Conservation (phyloP, 2,113 vertebrate species). For the Spheniscus mendiculus region DNA sequence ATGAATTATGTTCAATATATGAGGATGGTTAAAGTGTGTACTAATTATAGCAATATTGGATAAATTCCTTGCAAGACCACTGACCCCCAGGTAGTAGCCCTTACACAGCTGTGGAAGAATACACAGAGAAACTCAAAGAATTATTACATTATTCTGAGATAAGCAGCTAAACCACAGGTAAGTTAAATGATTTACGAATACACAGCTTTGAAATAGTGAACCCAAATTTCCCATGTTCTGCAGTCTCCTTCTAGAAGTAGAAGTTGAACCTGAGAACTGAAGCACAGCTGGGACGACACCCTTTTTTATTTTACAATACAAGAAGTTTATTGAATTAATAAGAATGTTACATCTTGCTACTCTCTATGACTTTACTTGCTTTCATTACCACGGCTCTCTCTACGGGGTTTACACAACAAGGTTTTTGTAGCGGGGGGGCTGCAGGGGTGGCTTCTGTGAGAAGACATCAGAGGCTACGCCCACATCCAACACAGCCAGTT, state of each 20-base stretch:
- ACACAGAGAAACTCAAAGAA: background rate
- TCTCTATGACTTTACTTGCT: background rate
- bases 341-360: background rate
- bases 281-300: background rate
- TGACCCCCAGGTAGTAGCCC: background rate
- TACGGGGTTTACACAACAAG: background rate
- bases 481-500: fast-evolving
- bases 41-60: background rate
- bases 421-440: background rate
- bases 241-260: background rate
- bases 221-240: background rate
- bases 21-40: background rate
- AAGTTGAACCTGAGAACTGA: background rate
- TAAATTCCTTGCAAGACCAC: background rate
- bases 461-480: background rate
- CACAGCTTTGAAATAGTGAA: background rate
- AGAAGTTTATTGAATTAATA: background rate
- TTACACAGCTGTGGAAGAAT: background rate
- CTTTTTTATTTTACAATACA: background rate
- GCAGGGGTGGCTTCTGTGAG: background rate
- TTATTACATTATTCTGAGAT: background rate
- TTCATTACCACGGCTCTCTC: background rate
- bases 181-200: background rate
- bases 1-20: background rate
- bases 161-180: background rate